Evolutionary conservation across 2,113 vertebrate genomes (phyloP).

Genomic region (Callaeas wilsoni): DNA sequence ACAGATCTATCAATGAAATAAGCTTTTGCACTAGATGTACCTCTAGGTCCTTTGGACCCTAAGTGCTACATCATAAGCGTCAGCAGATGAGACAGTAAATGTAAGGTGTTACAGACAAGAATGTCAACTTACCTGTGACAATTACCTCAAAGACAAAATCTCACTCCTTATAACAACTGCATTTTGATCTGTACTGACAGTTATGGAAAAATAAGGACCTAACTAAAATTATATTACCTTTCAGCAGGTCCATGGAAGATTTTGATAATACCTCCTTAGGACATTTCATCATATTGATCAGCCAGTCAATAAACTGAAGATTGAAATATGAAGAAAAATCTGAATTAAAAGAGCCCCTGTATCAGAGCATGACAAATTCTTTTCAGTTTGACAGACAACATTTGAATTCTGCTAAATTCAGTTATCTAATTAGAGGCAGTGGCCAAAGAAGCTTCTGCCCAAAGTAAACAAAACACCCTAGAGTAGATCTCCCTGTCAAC

Average conservation of each 20-base stretch:
- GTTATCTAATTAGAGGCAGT: not conserved
- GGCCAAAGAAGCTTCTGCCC: not conserved
- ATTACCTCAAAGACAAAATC: not conserved
- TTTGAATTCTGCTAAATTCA: not conserved
- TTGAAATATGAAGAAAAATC: not conserved
- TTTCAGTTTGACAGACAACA: not conserved
- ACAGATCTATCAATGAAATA: not conserved
- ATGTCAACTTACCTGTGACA: not conserved
- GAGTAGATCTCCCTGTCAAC: not conserved
- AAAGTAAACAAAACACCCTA: not conserved
- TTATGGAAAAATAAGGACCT: not conserved
- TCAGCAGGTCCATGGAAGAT: conserved; percentile 69
- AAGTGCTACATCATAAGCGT: accelerated
- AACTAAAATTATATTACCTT: conserved; percentile 75
- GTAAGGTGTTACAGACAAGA: not conserved
- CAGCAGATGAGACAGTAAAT: not conserved
- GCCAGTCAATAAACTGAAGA: conserved; percentile 91
- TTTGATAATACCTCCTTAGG: conserved; percentile 76
- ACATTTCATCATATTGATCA: conserved; percentile 81
- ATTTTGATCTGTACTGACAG: not conserved
- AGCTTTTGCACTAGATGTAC: not conserved
- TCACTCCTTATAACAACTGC: not conserved
- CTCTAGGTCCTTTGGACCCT: not conserved
- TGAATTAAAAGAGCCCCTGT: not conserved
- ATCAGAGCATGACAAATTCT: not conserved